Base-by-base conservation (phyloP, 2,888 invertebrate genomes). In the Dysmachus trigonus region DNA sequence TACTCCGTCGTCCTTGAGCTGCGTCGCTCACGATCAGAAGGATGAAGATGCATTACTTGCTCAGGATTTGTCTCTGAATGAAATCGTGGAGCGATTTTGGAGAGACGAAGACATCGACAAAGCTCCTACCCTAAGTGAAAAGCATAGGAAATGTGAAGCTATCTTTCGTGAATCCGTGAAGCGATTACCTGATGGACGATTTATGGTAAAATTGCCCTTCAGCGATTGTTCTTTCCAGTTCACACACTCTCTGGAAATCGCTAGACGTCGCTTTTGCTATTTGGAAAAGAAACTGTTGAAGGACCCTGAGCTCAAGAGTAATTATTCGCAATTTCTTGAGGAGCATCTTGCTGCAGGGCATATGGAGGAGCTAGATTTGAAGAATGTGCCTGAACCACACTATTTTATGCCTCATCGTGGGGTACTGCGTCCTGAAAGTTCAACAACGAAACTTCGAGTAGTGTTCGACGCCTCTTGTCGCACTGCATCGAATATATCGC, bases 371-470 rank as follows among this genome's bases (percentile, higher is more conserved):
- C 7, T 82, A n/a, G 4, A 0, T 13, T 0, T 53, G 2, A 15
- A 27, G 15, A n/a, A 53, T 15, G 13, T 81, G 22, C 81, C 81
- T 15, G 15, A 53, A 3, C 30, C 1, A 0, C 62, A 53, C 3
- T 85, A 73, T 31, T 74, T 47, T 53, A 30, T 90, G 47, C 90
- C 90, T 7, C 90, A 90, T 82, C 90, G 89, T 41, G 88, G 89
- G 0, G 89, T 90, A 0, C 47, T 89, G 4, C 87, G 88, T 35
- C 85, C 85, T 2, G 87, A 89, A 8, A 89, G 89, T 51, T 82
- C 79, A 2, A 89, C 89, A 2, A 88, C 89, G 0, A 89, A 89
- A 71, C 87, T 89, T 0, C 85, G 90, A 5, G 88, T 90, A 10
- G 74, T 74, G 15, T 74, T 74, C 33, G 74, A 74, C 27, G 38